Evolutionary conservation across 2,113 vertebrate species (phyloP).

Genomic region (Zonotrichia leucophrys): DNA sequence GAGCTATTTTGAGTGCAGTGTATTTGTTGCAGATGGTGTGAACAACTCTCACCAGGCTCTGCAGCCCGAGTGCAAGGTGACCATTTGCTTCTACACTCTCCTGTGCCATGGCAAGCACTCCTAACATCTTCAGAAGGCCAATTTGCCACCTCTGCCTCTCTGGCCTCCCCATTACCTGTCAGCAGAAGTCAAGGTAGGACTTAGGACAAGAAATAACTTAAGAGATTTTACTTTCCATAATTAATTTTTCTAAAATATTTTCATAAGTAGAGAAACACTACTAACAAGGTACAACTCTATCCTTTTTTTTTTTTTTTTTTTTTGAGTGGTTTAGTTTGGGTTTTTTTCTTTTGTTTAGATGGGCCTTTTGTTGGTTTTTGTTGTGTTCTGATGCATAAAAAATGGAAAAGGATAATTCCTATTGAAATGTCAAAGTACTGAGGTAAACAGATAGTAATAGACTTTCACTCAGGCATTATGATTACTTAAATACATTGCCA

Average conservation of each 20-base stretch:
- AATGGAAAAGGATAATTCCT: neutral
- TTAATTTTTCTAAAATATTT: neutral
- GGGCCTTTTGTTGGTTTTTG: neutral
- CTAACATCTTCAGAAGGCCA: neutral
- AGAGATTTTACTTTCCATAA: neutral
- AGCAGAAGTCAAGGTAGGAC: neutral
- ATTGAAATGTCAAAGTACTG: neutral
- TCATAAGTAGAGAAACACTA: neutral
- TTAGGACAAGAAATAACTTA: neutral
- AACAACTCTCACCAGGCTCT: neutral
- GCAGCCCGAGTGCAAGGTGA: fast-evolving
- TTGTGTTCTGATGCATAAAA: neutral
- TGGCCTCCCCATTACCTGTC: fast-evolving
- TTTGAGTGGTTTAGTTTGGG: neutral
- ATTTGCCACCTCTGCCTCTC: neutral
- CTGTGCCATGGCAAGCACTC: neutral
- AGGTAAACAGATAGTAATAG: neutral
- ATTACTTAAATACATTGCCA: neutral
- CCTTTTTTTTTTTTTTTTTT: fast-evolving
- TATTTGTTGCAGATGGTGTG: neutral
- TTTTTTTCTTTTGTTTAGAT: neutral
- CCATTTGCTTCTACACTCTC: neutral
- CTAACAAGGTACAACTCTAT: neutral
- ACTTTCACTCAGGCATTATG: neutral
- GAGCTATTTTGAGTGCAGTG: neutral